Evolutionary conservation across 2,888 invertebrate species (phyloP).

Genomic region (Caenorhabditis angaria): DNA sequence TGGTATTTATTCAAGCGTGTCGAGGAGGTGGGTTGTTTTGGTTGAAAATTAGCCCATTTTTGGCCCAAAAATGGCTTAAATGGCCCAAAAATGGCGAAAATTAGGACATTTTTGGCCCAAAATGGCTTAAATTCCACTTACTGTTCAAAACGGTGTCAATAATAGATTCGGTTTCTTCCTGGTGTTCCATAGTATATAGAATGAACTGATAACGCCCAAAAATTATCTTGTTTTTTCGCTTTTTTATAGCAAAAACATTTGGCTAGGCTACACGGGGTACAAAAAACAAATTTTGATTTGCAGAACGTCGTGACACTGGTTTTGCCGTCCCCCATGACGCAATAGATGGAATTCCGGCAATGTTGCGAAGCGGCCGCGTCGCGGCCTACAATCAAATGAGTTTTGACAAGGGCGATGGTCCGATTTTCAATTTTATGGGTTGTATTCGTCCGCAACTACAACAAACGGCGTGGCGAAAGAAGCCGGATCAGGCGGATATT

Average conservation of each 20-base stretch:
- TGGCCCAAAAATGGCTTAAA: neutral
- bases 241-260: neutral
- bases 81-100: neutral
- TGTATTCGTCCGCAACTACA: constrained; percentile 35
- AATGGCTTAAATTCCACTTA: neutral
- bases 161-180: neutral
- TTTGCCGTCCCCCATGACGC: constrained; percentile 24
- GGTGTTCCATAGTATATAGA: neutral
- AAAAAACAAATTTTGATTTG: constrained; percentile 1
- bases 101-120: no score
- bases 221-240: neutral
- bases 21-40: constrained; percentile 63
- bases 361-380: constrained; percentile 16
- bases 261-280: neutral
- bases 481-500: constrained; percentile 69
- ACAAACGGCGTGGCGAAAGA: constrained; percentile 28
- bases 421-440: constrained; percentile 32
- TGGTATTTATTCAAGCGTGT: constrained; percentile 72
- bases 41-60: neutral
- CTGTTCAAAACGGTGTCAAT: constrained; percentile 1
- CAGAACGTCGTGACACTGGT: constrained; percentile 40
- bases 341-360: constrained; percentile 23
- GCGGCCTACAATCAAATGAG: neutral
- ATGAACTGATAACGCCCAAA: neutral
- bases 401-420: constrained; percentile 26